Evolutionary conservation across 2,888 invertebrate species (phyloP).

Genomic region (Aspidapion aeneum): DNA sequence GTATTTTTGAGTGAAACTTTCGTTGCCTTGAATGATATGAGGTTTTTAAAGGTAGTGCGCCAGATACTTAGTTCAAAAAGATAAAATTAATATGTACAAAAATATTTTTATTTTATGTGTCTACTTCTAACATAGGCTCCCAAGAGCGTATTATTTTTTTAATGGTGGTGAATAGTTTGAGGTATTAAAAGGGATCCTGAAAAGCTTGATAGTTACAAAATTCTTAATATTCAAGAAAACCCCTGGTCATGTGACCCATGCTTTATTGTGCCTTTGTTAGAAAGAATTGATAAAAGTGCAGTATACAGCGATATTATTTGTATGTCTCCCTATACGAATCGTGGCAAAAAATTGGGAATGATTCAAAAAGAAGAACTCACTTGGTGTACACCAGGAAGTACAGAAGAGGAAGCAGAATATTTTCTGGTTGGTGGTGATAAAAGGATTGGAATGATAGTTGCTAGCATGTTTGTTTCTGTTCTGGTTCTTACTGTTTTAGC

Average conservation of each 20-base stretch:
- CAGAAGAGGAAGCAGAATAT: conserved; percentile 51
- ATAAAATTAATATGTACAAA: too few relatives aligned
- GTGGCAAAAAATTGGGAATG: conserved; percentile 49
- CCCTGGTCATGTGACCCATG: conserved; percentile 70
- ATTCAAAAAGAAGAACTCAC: conserved; percentile 46
- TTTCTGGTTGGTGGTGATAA: conserved; percentile 52
- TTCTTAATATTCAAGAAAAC: conserved; percentile 55
- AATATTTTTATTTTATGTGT: too few relatives aligned
- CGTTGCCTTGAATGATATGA: not conserved
- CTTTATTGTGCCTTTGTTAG: conserved; percentile 57
- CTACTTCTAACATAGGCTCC: too few relatives aligned
- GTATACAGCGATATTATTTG: conserved; percentile 56
- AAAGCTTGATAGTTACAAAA: conserved; percentile 34
- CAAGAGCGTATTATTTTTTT: too few relatives aligned
- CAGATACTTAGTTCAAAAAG: not conserved
- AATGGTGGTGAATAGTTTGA: too few relatives aligned
- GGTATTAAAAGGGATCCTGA: conserved; percentile 56
- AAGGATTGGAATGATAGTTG: conserved; percentile 53
- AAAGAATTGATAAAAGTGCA: conserved; percentile 53
- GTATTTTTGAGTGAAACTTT: not conserved
- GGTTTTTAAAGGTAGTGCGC: not conserved
- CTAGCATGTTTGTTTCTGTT: conserved; percentile 55
- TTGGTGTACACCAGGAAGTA: conserved; percentile 55
- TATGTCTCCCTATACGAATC: conserved; percentile 55
- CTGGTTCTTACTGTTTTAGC: conserved; percentile 48